Conservation (phyloP, 2,797 vertebrate genomes). For the Loris lydekkerianus region DNA sequence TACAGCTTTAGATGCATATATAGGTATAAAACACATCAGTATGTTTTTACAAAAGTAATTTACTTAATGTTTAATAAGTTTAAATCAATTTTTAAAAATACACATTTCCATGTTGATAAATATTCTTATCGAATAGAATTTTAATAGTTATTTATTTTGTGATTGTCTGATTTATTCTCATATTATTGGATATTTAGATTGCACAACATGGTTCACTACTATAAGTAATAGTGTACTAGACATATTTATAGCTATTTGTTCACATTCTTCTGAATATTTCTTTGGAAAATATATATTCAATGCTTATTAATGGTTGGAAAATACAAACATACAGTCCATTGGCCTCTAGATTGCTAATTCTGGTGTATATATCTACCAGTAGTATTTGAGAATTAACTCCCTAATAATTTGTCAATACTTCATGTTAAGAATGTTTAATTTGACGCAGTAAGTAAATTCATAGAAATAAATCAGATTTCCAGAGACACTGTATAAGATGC, state of each 20-base stretch:
- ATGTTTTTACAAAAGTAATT: background rate
- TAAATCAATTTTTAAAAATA: background rate
- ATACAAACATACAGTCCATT: background rate
- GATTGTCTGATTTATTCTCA: background rate
- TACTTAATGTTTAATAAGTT: background rate
- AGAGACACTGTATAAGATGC: background rate
- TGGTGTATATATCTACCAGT: background rate
- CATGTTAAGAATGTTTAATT: background rate
- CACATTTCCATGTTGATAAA: background rate
- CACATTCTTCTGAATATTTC: background rate
- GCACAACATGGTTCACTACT: background rate
- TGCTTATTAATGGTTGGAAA: background rate
- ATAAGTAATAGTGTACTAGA: background rate
- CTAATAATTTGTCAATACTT: background rate
- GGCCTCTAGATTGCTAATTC: background rate
- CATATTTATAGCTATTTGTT: background rate
- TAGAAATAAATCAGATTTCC: background rate
- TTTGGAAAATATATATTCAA: background rate
- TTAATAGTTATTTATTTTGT: background rate
- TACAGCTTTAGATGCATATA: background rate
- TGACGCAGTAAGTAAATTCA: background rate
- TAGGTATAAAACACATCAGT: background rate
- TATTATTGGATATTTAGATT: background rate
- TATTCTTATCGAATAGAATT: background rate
- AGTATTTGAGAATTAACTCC: background rate